Percentiles rank a stretch among this genome's conserved stretches.
Conservation (phyloP, 2,113 vertebrate species). For the Psilopogon haemacephalus region DNA sequence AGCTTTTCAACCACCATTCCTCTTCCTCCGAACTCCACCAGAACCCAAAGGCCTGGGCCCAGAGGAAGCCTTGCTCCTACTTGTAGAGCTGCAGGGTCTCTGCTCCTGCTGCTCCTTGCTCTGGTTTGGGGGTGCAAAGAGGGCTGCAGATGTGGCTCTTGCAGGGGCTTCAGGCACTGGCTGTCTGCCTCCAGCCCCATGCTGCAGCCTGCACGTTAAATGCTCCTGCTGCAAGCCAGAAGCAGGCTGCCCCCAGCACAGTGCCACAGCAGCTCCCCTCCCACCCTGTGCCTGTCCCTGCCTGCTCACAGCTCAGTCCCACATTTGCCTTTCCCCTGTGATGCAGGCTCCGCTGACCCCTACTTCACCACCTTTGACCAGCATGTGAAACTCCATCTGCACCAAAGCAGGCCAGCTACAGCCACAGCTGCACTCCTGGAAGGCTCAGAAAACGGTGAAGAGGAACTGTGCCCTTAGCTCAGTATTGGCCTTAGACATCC, state of each 20-base stretch:
- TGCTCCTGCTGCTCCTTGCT: neutral
- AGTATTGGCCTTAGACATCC: neutral
- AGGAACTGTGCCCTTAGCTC: neutral
- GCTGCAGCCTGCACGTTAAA: neutral
- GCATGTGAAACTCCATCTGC: neutral
- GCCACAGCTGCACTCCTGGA: accelerated
- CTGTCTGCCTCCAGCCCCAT: neutral
- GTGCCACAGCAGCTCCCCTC: neutral
- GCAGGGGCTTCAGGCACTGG: neutral
- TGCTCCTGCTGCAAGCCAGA: neutral
- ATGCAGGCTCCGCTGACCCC: neutral
- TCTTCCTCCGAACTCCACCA: neutral
- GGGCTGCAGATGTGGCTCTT: accelerated
- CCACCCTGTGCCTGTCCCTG: neutral
- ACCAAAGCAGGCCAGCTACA: accelerated
- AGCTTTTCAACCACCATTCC: neutral
- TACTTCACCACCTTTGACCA: neutral
- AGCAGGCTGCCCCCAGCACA: accelerated
- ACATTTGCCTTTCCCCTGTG: neutral
- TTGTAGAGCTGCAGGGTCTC: neutral
- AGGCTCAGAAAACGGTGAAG: neutral
- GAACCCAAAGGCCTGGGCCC: neutral
- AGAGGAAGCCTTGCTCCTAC: neutral
- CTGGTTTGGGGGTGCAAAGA: neutral
- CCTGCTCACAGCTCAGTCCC: neutral